Evolutionary conservation across 53 echinoderm and acorn worm genomes (phyloP), one percentile per base, ranked within the genome.

Genomic region (Apostichopus leukothele): DNA sequence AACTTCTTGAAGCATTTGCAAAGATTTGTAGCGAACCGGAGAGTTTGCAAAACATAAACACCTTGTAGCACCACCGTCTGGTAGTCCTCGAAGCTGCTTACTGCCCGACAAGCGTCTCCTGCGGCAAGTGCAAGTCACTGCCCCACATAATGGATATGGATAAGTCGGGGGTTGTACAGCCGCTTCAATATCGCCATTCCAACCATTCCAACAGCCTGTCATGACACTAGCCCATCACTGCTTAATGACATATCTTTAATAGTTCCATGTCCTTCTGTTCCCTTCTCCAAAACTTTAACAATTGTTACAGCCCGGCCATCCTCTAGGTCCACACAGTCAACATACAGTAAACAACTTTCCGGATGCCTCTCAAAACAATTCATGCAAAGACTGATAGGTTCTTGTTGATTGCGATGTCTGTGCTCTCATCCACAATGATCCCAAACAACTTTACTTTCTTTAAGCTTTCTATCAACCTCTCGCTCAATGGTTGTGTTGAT

Each of bases 391-490:
- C 25, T 22, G 76, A 0, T 27, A 76, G 1, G 0, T 76, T 76
- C 25, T 76, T 76, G 51, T 76, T 21, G 76, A 76, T 27, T 27
- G 22, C 76, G 20, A 76, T 27, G 25, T 76, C 76, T 21, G 76
- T 76, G 76, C 76, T 76, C 25, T 76, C 76, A 76, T 76, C 76
- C 76, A 76, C 10, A 76, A 76, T 27, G 20, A 76, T 21, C 25
- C 76, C 76, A 27, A 76, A 76, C 25, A 27, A 76, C 0, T 22
- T 6, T 21, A 23, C 22, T 22, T 27, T 76, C 22, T 21, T 27
- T 25, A 0, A 76, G 0, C 6, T 22, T 0, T 23, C 6, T 27
- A 76, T 76, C 27, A 0, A 76, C 76, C 6, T 0, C 76, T 27
- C 25, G 5, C 76, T 76, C 76, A 10, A 76, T 22, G 25, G 25